Conservation (phyloP, 2,113 vertebrate species). For the Nanger granti region DNA sequence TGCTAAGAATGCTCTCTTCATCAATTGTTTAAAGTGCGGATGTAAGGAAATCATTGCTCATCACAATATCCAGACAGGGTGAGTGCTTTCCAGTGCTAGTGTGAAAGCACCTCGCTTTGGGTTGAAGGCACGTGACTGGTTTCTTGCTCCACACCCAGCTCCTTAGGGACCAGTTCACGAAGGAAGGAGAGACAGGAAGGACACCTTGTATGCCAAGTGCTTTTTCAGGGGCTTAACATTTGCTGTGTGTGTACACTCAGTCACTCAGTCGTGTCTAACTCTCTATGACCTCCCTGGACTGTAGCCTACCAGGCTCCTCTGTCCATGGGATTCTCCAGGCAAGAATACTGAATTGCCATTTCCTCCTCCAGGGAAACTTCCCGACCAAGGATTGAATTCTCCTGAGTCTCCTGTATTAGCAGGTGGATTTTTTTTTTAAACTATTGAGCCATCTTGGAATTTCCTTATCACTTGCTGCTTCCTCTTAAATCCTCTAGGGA, state of each 20-base stretch:
- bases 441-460: background rate
- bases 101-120: background rate
- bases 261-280: background rate
- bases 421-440: background rate
- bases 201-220: background rate
- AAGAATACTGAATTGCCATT: background rate
- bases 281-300: background rate
- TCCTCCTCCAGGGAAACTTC: background rate
- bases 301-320: background rate
- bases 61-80: background rate
- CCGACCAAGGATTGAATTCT: background rate
- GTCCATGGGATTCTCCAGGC: background rate
- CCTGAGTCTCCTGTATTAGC: background rate
- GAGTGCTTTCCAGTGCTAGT: background rate
- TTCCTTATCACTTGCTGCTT: background rate
- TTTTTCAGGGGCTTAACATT: background rate
- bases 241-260: background rate
- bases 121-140: background rate
- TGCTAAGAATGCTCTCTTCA: constrained; percentile 23
- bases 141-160: background rate
- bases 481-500: background rate
- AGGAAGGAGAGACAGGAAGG: background rate
- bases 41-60: background rate
- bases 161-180: background rate
- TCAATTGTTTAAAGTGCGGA: background rate